phyloP scores from a whole-genome alignment of 2,888 invertebrate species.

The Smittia sp. region DNA sequence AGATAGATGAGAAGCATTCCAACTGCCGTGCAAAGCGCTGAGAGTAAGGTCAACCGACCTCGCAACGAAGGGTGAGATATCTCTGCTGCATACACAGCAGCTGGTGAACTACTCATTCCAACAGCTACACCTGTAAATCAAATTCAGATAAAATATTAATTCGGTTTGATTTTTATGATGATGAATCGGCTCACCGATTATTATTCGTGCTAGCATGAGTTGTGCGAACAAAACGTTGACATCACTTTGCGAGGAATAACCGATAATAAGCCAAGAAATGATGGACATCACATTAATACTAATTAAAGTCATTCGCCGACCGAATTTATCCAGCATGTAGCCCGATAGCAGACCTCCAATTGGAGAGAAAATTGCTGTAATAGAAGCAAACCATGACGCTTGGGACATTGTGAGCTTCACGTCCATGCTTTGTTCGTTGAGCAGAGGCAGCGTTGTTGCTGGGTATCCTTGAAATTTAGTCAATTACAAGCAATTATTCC shows the following conservation, averaged over 20 bases:
- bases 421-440: slow-evolving; percentile 44
- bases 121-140: slow-evolving; percentile 51
- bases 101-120: slow-evolving; percentile 51
- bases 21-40: slow-evolving; percentile 62
- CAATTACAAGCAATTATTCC: too few species aligned
- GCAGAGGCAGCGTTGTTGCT: slow-evolving; percentile 46
- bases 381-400: slow-evolving; percentile 48
- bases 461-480: slow-evolving; percentile 45
- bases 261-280: slow-evolving; percentile 15
- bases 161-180: slow-evolving; percentile 45
- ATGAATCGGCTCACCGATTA: slow-evolving; percentile 48
- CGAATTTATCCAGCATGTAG: slow-evolving; percentile 1
- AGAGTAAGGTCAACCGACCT: slow-evolving; percentile 62
- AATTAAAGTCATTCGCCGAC: slow-evolving; percentile 18
- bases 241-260: neutral
- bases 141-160: slow-evolving; percentile 46
- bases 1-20: slow-evolving; percentile 64
- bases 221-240: slow-evolving; percentile 47
- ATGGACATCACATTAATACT: slow-evolving; percentile 9
- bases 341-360: slow-evolving; percentile 8
- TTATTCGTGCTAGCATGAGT: slow-evolving; percentile 49
- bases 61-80: slow-evolving; percentile 58
- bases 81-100: slow-evolving; percentile 52
- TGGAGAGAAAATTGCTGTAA: slow-evolving; percentile 26
- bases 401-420: slow-evolving; percentile 46